Evolutionary conservation across 2,113 vertebrate species (phyloP).

Genomic region (Xiphias gladius): DNA sequence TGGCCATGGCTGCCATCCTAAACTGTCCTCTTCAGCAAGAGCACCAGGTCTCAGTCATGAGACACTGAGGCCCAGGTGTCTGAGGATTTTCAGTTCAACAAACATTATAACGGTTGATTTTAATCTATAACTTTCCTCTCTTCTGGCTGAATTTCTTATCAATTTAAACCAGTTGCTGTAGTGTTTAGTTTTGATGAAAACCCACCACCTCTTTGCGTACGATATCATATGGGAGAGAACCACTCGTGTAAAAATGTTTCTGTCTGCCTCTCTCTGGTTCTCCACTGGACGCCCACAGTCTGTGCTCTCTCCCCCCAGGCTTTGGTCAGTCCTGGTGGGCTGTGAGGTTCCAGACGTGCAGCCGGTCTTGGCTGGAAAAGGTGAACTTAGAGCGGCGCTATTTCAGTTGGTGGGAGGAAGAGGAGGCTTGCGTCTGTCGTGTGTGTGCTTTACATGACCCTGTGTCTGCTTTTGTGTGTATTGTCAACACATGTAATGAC

Average conservation of each 20-base stretch:
- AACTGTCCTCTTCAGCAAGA: no score
- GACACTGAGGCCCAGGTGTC: neutral
- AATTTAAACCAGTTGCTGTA: neutral
- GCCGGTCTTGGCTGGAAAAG: constrained; percentile 44
- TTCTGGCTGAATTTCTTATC: no score
- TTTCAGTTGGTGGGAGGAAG: constrained; percentile 29
- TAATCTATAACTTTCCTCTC: neutral
- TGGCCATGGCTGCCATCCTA: no score
- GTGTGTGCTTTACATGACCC: constrained; percentile 15
- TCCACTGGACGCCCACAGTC: constrained; percentile 22
- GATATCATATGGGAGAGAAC: neutral
- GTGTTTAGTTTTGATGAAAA: neutral
- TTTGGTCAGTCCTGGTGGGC: constrained; percentile 31
- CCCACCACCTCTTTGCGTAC: neutral
- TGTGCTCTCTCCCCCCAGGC: constrained; percentile 27
- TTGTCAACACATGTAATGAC: constrained; percentile 31
- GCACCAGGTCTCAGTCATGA: no score
- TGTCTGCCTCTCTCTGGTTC: constrained; percentile 2
- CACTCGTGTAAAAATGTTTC: neutral
- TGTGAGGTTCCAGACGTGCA: constrained; percentile 29
- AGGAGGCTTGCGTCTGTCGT: constrained; percentile 13
- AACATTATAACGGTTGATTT: neutral
- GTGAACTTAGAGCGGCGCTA: constrained; percentile 10
- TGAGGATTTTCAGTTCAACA: neutral
- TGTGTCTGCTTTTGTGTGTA: constrained; percentile 5